phyloP scores from a whole-genome alignment of 2,113 vertebrate genomes.

The Calonectris borealis region DNA sequence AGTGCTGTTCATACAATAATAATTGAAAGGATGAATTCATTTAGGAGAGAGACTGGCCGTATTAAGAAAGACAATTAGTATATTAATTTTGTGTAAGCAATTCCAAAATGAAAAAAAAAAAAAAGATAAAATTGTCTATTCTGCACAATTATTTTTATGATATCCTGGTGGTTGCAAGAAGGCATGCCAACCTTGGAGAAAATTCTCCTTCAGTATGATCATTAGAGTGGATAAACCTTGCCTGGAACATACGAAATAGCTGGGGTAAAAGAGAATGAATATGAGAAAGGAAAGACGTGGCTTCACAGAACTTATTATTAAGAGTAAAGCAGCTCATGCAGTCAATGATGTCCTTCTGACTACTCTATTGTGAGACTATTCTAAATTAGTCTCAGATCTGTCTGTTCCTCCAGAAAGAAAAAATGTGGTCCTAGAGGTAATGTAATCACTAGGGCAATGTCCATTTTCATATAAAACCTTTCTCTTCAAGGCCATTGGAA shows the following conservation, averaged over 20 bases:
- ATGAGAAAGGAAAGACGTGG: background rate
- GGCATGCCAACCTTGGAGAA: background rate
- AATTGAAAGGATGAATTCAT: background rate
- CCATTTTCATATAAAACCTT: background rate
- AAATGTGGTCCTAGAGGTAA: background rate
- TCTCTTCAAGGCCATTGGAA: background rate
- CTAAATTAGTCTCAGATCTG: background rate
- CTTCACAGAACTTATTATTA: background rate
- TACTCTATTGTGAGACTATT: background rate
- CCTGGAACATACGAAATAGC: background rate
- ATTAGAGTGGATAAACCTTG: background rate
- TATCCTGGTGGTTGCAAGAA: background rate
- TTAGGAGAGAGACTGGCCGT: background rate
- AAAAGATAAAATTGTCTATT: background rate
- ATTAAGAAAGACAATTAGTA: background rate
- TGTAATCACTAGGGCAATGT: background rate
- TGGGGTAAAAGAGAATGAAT: background rate
- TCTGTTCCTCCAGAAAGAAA: background rate
- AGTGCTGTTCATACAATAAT: background rate
- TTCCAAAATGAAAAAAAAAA: background rate
- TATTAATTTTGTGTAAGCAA: background rate
- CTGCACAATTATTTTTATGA: background rate
- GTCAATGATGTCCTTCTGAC: background rate
- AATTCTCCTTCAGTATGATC: background rate
- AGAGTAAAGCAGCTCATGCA: background rate